Evolutionary conservation across 2,113 vertebrate genomes (phyloP), one percentile per base, ranked within the genome.

Genomic region (Corythornis cristatus): DNA sequence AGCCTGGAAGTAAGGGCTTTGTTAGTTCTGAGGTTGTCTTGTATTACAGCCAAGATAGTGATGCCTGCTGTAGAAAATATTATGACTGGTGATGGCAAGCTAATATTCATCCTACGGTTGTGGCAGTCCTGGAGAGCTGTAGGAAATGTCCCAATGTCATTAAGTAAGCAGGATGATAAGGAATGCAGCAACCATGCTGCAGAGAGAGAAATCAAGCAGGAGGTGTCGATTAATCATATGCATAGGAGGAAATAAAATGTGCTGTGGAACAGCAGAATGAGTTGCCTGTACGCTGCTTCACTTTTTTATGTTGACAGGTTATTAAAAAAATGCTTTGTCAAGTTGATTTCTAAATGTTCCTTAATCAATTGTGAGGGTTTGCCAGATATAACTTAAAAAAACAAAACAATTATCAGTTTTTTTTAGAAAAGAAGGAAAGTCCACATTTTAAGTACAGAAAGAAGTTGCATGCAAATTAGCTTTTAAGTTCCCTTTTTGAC

Each of bases 1-100:
- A 75, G 0, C 12, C 53, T 82, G 16, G 53, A 90, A 94, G 18
- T 28, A 18, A 79, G 46, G 20, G 42, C 64, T 85, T 67, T 67
- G 21, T 58, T 72, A 50, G 62, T 60, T 83, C 62, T 89, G 71
- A 67, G 37, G 23, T 43, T 75, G 23, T 62, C 53, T 89, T 94
- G 73, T 89, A 57, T 50, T 92, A 90, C 23, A 78, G 71, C 89
- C 75, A 82, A 88, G 91, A 64, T 11, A 71, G 48, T 33, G 57
- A 82, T 54, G 60, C 15, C n/a, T 89, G 42, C 46, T 70, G 74
- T 75, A 93, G 65, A 53, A 94, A 89, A 87, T 89, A 84, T n/a
- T 96, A 35, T 71, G 89, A 93, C 51, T 82, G 20, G 15, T 89
- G 26, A 43, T 87, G 66, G 57, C 78, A 93, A 86, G 33, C 78